Conservation (phyloP, 1,140 invertebrate genomes). For the Ptiloglossa arizonensis region DNA sequence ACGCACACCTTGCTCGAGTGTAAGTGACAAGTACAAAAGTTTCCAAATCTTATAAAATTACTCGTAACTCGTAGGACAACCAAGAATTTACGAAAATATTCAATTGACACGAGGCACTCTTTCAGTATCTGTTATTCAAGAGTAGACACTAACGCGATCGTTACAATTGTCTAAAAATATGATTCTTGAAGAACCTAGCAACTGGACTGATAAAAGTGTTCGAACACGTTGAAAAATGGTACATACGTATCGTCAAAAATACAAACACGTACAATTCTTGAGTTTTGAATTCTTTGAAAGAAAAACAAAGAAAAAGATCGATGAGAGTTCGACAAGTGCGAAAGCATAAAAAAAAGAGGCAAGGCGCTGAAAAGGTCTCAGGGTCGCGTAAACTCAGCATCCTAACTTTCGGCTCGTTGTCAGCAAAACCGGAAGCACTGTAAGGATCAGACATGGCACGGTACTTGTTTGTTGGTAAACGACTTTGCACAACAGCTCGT, state of each 20-base stretch:
- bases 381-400: constrained; percentile 15
- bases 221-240: too few species aligned
- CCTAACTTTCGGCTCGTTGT: constrained; percentile 25
- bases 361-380: not conserved
- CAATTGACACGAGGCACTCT: too few species aligned
- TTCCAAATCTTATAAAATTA: too few species aligned
- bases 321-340: not conserved
- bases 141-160: too few species aligned
- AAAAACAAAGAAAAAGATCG: not conserved
- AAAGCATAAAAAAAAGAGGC: not conserved
- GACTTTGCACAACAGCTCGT: constrained; percentile 56
- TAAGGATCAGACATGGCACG: constrained; percentile 36
- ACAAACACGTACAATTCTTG: not conserved
- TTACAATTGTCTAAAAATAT: too few species aligned
- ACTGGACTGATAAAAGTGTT: too few species aligned
- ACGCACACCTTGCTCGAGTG: constrained; percentile 29
- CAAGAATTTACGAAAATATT: too few species aligned
- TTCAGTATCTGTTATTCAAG: too few species aligned
- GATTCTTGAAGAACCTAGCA: too few species aligned
- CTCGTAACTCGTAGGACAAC: too few species aligned
- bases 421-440: constrained; percentile 55
- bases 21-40: too few species aligned
- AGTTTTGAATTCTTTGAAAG: not conserved
- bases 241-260: too few species aligned
- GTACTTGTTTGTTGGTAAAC: constrained; percentile 67